A percentile compares a stretch with the other conserved stretches of the same genome.
Conservation (phyloP, 2,797 vertebrate genomes). For the Spinibarbus caldwelli region DNA sequence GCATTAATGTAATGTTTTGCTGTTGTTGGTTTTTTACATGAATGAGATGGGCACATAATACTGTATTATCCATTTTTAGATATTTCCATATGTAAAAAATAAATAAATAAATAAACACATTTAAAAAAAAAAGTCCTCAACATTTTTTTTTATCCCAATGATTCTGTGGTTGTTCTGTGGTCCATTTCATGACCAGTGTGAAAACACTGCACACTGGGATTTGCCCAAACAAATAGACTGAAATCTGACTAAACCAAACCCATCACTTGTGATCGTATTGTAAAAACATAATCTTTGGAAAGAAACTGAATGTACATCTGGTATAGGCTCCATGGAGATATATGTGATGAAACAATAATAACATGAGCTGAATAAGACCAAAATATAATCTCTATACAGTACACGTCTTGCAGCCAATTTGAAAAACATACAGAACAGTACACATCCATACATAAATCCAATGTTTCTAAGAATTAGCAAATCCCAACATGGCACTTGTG, state of each 20-base stretch:
- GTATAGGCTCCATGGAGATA: not conserved
- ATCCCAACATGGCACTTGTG: slow-evolving; percentile 39
- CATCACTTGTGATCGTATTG: not conserved
- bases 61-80: too few relatives aligned
- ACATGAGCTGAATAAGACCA: slow-evolving; percentile 3
- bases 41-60: too few relatives aligned
- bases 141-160: not conserved
- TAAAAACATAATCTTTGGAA: not conserved
- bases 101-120: too few relatives aligned
- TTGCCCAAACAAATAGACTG: not conserved
- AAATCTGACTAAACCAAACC: not conserved
- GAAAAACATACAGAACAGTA: slow-evolving; percentile 12
- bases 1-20: not conserved
- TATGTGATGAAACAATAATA: slow-evolving; percentile 7
- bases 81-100: too few relatives aligned
- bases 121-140: too few relatives aligned
- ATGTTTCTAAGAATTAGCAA: slow-evolving; percentile 36
- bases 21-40: not conserved
- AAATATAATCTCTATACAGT: slow-evolving; percentile 12
- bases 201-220: not conserved
- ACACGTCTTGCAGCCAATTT: not conserved
- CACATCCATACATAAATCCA: slow-evolving; percentile 21
- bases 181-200: too few relatives aligned
- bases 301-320: slow-evolving; percentile 7
- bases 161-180: too few relatives aligned